Percentiles rank a stretch among this genome's conserved stretches.
Evolutionary conservation across 1,140 invertebrate genomes (phyloP).

Genomic region (Drosophila suzukii): DNA sequence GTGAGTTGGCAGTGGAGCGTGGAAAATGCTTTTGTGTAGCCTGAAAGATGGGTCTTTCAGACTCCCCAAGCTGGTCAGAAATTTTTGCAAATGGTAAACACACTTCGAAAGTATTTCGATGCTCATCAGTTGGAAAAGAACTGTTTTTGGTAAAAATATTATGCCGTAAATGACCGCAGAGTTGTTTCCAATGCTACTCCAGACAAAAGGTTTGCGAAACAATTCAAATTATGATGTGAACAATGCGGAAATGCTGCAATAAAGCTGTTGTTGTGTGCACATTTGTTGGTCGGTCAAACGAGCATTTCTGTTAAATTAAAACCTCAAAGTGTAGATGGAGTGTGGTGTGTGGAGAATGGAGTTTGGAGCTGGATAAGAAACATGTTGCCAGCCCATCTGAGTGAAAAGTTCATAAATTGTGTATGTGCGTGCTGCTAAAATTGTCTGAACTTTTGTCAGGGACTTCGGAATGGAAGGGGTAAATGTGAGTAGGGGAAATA

Average conservation of each 20-base stretch:
- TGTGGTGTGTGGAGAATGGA: no score
- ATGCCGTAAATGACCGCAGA: conserved; percentile 17
- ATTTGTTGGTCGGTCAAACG: conserved; percentile 31
- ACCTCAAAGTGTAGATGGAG: conserved; percentile 18
- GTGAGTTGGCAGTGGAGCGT: conserved; percentile 24
- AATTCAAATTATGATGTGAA: conserved; percentile 47
- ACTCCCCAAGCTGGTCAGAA: neutral
- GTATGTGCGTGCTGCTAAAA: conserved; percentile 57
- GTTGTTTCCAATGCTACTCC: neutral
- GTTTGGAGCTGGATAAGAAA: conserved; percentile 14
- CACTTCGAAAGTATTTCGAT: conserved; percentile 1
- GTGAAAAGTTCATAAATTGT: conserved; percentile 64
- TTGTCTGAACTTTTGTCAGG: conserved; percentile 44
- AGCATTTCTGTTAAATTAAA: conserved; percentile 55
- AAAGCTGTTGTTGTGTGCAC: conserved; percentile 32
- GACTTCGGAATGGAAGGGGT: neutral
- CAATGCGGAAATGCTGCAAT: conserved; percentile 40
- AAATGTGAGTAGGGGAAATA: conserved; percentile 4
- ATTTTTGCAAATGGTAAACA: neutral
- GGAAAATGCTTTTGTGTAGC: conserved; percentile 19
- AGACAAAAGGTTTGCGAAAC: conserved; percentile 15
- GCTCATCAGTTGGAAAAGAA: conserved; percentile 6
- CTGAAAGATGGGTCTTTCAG: neutral
- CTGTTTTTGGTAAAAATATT: conserved; percentile 7
- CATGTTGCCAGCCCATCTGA: conserved; percentile 39